phyloP scores from a whole-genome alignment of 2,113 vertebrate genomes.

The Actenoides lindsayi region DNA sequence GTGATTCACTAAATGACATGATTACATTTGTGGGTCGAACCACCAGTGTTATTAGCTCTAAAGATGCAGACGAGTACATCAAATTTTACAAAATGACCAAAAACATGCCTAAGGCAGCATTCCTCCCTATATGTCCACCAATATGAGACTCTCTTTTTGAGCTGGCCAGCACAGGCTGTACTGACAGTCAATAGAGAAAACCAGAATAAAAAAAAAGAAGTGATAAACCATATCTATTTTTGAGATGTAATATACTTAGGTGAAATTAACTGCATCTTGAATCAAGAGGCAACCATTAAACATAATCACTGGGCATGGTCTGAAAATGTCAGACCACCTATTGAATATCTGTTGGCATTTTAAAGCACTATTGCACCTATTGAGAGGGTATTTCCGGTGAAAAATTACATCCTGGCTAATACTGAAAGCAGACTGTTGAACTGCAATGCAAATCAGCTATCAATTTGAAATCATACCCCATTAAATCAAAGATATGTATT shows the following conservation, averaged over 20 bases:
- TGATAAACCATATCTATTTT: not conserved
- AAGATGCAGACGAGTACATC: not conserved
- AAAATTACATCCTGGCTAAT: not conserved
- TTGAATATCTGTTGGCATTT: not conserved
- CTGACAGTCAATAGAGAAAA: not conserved
- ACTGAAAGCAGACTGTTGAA: not conserved
- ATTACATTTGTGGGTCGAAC: not conserved
- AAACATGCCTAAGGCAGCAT: accelerated
- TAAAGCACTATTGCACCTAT: not conserved
- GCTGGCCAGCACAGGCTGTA: not conserved
- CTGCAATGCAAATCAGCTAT: not conserved
- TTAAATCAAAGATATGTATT: not conserved
- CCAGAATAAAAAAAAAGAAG: not conserved
- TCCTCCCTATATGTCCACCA: not conserved
- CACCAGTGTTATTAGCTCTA: not conserved
- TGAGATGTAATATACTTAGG: not conserved
- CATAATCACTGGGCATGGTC: not conserved
- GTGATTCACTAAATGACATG: not conserved
- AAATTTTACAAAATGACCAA: not conserved
- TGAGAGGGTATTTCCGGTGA: not conserved
- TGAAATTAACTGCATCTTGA: not conserved
- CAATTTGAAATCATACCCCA: not conserved
- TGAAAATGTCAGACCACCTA: not conserved
- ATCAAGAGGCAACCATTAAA: not conserved
- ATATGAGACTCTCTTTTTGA: not conserved